These are phyloP conservation scores for Semaprochilodus insignis DNA, from an alignment of 2,797 vertebrate genomes.

Conservation along the genomic window DNA sequence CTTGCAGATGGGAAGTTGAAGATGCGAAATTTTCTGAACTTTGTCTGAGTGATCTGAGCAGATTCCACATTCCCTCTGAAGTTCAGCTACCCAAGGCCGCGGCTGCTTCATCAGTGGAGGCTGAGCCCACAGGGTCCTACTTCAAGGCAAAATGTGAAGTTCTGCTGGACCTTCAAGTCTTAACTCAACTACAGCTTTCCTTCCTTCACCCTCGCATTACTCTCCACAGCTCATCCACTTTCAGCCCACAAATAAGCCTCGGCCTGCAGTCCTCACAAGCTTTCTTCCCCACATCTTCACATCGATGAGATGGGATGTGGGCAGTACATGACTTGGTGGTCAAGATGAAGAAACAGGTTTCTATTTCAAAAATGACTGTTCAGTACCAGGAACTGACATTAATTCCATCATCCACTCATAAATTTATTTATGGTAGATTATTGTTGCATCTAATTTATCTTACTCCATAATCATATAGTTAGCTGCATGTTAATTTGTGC, in stretches of 20 bases:
- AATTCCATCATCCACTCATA: too few relatives aligned
- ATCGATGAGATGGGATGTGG: neutral
- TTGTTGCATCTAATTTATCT: neutral
- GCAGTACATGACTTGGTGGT: neutral
- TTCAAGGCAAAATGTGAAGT: conserved; percentile 30
- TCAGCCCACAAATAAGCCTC: neutral
- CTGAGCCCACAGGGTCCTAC: conserved; percentile 7
- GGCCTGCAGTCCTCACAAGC: neutral
- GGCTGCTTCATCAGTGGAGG: neutral
- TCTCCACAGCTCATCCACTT: neutral
- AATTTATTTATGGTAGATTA: neutral
- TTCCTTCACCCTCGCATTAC: neutral
- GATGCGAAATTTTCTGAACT: neutral
- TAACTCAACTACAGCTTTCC: neutral
- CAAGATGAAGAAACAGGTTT: neutral
- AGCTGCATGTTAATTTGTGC: neutral
- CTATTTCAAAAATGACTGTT: neutral
- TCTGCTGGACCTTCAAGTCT: conserved; percentile 23
- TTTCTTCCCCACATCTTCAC: neutral
- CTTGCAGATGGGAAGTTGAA: conserved; percentile 1
- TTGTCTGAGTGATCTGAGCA: neutral
- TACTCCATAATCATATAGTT: neutral
- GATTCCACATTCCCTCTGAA: conserved; percentile 30
- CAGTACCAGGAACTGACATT: neutral
- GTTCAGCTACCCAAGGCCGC: neutral